Percentiles rank a stretch among this genome's conserved stretches.
Evolutionary conservation across 1,140 invertebrate species (phyloP).

Genomic region (Drepana arcuata): DNA sequence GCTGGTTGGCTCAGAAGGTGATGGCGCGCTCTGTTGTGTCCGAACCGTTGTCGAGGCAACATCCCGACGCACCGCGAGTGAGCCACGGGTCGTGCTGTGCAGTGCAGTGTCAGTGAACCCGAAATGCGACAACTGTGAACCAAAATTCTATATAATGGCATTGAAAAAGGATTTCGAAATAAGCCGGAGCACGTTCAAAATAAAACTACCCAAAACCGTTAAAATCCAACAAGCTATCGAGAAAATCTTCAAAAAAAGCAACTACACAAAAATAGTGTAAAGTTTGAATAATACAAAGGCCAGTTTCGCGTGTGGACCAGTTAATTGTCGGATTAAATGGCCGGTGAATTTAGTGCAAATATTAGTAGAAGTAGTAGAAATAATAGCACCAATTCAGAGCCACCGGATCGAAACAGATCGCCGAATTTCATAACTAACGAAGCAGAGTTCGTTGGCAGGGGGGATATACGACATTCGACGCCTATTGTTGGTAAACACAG

Average conservation of each 20-base stretch:
- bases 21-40: constrained; percentile 49
- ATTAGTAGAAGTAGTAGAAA: constrained; percentile 49
- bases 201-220: constrained; percentile 49
- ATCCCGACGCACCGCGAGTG: constrained; percentile 17
- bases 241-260: constrained; percentile 59
- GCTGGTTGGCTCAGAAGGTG: constrained; percentile 34
- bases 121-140: constrained; percentile 43
- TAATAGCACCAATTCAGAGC: constrained; percentile 18
- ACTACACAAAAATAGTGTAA: constrained; percentile 63
- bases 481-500: constrained; percentile 25
- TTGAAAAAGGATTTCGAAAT: constrained; percentile 64
- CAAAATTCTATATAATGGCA: constrained; percentile 49
- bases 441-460: constrained; percentile 51
- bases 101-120: constrained; percentile 49
- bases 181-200: constrained; percentile 54
- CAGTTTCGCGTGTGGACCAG: too few relatives aligned
- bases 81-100: constrained; percentile 22
- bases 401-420: constrained; percentile 34
- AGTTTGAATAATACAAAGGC: constrained; percentile 30
- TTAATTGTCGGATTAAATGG: constrained; percentile 51
- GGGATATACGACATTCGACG: constrained; percentile 24
- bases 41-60: constrained; percentile 51
- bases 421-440: constrained; percentile 48
- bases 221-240: constrained; percentile 60
- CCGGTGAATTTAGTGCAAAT: constrained; percentile 51